These are phyloP conservation scores for Zhengitettix transpicula DNA, from an alignment of 2,888 invertebrate species.

Conservation along the genomic window DNA sequence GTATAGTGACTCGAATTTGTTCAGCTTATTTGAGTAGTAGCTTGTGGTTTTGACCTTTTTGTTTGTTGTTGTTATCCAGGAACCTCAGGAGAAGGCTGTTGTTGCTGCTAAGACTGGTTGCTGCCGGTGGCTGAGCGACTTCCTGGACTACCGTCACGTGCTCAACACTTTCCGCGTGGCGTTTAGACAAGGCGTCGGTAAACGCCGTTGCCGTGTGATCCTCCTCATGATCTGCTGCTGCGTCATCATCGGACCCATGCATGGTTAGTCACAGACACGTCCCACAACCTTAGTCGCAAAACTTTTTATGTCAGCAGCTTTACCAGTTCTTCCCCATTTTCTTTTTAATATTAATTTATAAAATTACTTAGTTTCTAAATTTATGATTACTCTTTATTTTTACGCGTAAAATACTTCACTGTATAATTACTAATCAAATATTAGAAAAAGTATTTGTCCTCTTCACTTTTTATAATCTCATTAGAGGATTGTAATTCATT, in stretches of 20 bases:
- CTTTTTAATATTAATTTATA: too few relatives aligned
- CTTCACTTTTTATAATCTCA: too few relatives aligned
- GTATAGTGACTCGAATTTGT: too few relatives aligned
- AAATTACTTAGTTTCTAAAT: too few relatives aligned
- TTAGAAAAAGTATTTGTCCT: too few relatives aligned
- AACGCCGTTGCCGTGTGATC: conserved; percentile 53
- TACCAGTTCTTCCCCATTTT: too few relatives aligned
- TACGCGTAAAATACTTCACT: too few relatives aligned
- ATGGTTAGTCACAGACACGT: conserved; percentile 43
- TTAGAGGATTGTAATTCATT: too few relatives aligned
- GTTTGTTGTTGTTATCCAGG: neutral
- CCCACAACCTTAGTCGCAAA: neutral
- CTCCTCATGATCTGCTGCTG: conserved; percentile 66
- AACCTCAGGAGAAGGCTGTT: neutral
- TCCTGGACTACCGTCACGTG: conserved; percentile 62
- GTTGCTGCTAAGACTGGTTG: neutral
- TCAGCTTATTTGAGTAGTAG: too few relatives aligned
- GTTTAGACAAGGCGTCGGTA: conserved; percentile 60
- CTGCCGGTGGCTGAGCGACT: conserved; percentile 32
- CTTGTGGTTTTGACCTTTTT: neutral
- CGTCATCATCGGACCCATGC: conserved; percentile 72
- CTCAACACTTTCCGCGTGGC: conserved; percentile 63
- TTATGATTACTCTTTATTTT: too few relatives aligned
- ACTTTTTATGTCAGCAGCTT: too few relatives aligned
- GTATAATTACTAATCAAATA: too few relatives aligned